Percentiles rank a stretch among this genome's conserved stretches.
These are phyloP conservation scores for Connochaetes taurinus DNA, from an alignment of 2,113 vertebrate species.

Conservation along the genomic window DNA sequence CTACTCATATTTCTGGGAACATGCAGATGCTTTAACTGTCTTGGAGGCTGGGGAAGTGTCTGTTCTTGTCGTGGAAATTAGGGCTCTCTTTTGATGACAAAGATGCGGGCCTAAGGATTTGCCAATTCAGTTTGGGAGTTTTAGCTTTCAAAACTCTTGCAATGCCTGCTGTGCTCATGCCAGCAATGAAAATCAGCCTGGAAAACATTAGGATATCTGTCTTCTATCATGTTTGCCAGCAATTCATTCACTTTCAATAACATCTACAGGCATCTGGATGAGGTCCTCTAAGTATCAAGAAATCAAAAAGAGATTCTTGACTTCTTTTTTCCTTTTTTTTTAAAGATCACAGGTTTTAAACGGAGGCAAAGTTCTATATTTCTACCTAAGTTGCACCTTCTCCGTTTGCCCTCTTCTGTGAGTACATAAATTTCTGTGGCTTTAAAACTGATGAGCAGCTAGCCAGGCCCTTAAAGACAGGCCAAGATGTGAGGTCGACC, in stretches of 20 bases:
- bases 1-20: neutral
- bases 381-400: neutral
- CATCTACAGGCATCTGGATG: neutral
- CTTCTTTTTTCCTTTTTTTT: neutral
- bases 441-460: neutral
- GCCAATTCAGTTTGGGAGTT: neutral
- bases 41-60: neutral
- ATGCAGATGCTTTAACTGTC: neutral
- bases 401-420: neutral
- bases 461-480: neutral
- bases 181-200: neutral
- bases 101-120: neutral
- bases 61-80: neutral
- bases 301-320: neutral
- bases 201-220: neutral
- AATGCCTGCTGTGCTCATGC: neutral
- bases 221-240: neutral
- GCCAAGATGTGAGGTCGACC: neutral
- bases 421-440: neutral
- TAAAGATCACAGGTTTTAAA: neutral
- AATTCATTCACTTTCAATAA: constrained; percentile 21
- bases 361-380: constrained; percentile 14
- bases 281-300: neutral
- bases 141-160: neutral
- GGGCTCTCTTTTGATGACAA: neutral